phyloP scores from a whole-genome alignment of 2,797 vertebrate genomes.

The Spea hammondii region DNA sequence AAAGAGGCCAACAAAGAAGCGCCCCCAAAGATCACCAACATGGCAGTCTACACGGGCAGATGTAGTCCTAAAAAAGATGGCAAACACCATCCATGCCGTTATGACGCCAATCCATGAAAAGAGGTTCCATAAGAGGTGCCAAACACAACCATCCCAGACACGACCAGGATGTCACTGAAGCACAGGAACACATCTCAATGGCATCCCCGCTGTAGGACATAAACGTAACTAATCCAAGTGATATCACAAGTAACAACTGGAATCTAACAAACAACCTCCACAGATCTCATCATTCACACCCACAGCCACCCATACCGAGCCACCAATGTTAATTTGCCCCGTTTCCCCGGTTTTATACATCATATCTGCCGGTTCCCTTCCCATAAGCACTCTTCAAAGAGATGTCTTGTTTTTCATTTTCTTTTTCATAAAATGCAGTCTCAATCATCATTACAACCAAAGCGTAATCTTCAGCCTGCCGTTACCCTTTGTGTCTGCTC shows the following conservation, averaged over 20 bases:
- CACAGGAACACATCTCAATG: too few species aligned
- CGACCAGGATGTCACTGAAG: too few species aligned
- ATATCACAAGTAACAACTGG: neutral
- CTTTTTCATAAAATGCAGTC: neutral
- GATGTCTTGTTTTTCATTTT: neutral
- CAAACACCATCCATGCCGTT: too few species aligned
- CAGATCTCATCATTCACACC: neutral
- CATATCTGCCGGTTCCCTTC: neutral
- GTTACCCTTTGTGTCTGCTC: neutral
- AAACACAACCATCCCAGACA: too few species aligned
- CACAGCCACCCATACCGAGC: neutral
- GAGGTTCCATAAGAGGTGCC: too few species aligned
- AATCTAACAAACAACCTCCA: neutral
- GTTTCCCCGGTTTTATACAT: neutral
- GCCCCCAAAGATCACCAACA: too few species aligned
- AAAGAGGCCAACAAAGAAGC: too few species aligned
- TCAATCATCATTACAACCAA: neutral
- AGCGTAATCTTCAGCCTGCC: neutral
- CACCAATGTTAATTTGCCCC: neutral
- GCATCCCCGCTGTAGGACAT: too few species aligned
- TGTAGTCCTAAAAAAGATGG: too few species aligned
- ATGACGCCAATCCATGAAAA: too few species aligned
- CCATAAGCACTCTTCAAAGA: neutral
- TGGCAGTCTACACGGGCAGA: too few species aligned
- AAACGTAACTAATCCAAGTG: neutral